Evolutionary conservation across 1,140 invertebrate species (phyloP).

Genomic region (Propsilocerus akamusi): DNA sequence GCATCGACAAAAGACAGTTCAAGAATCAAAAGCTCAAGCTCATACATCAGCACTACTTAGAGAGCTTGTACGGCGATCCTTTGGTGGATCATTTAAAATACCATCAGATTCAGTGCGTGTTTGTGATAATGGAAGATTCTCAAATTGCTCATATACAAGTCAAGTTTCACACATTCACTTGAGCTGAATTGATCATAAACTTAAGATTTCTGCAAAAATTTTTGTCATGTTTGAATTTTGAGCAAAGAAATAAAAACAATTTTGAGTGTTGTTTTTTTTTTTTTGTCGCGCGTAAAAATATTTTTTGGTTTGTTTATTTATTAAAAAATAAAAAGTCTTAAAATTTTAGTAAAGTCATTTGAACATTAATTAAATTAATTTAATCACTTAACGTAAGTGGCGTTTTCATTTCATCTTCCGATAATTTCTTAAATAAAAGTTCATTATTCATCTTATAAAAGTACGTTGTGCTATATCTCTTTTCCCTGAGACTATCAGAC

Average conservation of each 20-base stretch:
- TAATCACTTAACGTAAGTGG: no score
- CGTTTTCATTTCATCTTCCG: background rate
- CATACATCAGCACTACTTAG: constrained; percentile 21
- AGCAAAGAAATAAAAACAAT: no score
- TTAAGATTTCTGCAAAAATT: no score
- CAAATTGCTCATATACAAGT: background rate
- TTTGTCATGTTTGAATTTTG: no score
- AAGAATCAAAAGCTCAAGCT: constrained; percentile 16
- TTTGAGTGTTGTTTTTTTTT: no score
- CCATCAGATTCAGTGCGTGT: background rate
- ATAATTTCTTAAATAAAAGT: background rate
- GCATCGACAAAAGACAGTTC: constrained; percentile 12
- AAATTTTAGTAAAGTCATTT: no score
- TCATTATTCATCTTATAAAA: background rate
- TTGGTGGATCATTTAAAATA: constrained; percentile 16
- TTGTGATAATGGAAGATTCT: background rate
- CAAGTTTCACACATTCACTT: background rate
- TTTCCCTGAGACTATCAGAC: background rate
- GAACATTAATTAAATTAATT: no score
- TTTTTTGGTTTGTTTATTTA: no score
- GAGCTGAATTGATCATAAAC: background rate
- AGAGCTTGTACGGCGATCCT: constrained; percentile 19
- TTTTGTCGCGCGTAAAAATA: no score
- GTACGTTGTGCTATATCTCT: background rate
- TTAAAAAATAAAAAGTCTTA: no score